Conservation (phyloP, 2,888 invertebrate genomes). For the Brachypalpus laphriformis region DNA sequence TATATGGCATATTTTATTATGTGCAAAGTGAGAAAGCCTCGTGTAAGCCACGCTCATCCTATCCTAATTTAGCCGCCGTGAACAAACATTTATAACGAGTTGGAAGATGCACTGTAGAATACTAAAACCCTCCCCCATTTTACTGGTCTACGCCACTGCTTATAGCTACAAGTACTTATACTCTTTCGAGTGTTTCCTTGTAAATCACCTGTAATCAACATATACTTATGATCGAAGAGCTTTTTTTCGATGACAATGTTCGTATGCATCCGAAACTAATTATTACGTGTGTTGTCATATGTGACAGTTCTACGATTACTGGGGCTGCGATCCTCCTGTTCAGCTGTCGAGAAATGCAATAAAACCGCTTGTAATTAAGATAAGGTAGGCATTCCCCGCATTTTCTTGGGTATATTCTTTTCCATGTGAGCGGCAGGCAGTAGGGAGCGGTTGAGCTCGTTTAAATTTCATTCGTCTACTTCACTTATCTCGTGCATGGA, state of each 20-base stretch:
- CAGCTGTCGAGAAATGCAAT: slow-evolving; percentile 76
- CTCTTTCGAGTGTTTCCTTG: slow-evolving; percentile 13
- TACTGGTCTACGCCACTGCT: background rate
- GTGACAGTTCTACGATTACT: slow-evolving; percentile 67
- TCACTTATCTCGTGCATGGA: slow-evolving; percentile 72
- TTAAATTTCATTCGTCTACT: slow-evolving; percentile 74
- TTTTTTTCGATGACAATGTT: background rate
- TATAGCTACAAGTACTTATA: slow-evolving; percentile 2
- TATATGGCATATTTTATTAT: no score
- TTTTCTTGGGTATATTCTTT: slow-evolving; percentile 59
- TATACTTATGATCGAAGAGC: background rate
- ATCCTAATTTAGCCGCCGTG: no score
- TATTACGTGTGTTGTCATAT: slow-evolving; percentile 69
- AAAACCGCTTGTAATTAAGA: slow-evolving; percentile 76
- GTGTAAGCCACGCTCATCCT: no score
- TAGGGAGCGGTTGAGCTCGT: slow-evolving; percentile 67
- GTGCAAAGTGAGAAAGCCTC: no score
- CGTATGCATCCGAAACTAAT: slow-evolving; percentile 52
- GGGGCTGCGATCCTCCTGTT: slow-evolving; percentile 70
- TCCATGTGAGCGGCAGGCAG: background rate
- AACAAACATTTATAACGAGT: no score
- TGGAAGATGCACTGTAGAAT: no score
- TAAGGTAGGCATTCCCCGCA: slow-evolving; percentile 74
- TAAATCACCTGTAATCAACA: slow-evolving; percentile 56
- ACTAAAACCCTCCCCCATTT: no score